Evolutionary conservation across 2,888 invertebrate genomes (phyloP), one percentile per base, ranked within the genome.

Genomic region (Drymonia ruficornis): DNA sequence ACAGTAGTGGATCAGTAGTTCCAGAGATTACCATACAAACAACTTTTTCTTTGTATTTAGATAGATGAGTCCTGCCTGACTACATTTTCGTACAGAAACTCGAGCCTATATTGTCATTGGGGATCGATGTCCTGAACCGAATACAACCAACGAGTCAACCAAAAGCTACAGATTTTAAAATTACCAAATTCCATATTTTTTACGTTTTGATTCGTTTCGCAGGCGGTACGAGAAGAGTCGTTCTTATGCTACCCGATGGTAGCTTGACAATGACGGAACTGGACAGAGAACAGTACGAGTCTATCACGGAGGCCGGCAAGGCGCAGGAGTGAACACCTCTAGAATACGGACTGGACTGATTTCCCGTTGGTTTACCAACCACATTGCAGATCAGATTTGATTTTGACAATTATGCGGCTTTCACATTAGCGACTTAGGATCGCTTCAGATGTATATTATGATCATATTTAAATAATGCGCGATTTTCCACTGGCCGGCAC

Each of bases 221-320:
- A 97, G 97, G 96, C 81, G 97, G 97, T 54, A 97, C 96, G 18
- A 94, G 97, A 73, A 95, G 96, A 81, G 97, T 97, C 18, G 96
- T 97, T 8, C 93, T 97, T n/a, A 91, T 97, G 74, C 89, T 97
- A 69, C 97, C 97, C 9, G 97, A 97, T 81, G 97, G 97, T 61
- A 96, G 96, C 76, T 93, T 97, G 59, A 97, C 97, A 93, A 96
- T 97, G 95, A 97, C 97, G 7, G 97, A 97, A 85, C 95, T 97
- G 60, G 96, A 97, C 71, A 97, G 96, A 73, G 97, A 97, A 76
- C 97, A 97, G 79, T 97, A 96, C 70, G 96, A 96, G 62, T 95
- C 96, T 23, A 93, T 93, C 63, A 93, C 91, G 8, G 93, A 93
- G 74, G 95, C 83, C 73, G 93, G 90, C 74, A 95, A 81, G 89